Percentiles rank a stretch among this genome's conserved stretches.
Evolutionary conservation across 2,797 vertebrate genomes (phyloP).

Genomic region (Tragelaphus oryx): DNA sequence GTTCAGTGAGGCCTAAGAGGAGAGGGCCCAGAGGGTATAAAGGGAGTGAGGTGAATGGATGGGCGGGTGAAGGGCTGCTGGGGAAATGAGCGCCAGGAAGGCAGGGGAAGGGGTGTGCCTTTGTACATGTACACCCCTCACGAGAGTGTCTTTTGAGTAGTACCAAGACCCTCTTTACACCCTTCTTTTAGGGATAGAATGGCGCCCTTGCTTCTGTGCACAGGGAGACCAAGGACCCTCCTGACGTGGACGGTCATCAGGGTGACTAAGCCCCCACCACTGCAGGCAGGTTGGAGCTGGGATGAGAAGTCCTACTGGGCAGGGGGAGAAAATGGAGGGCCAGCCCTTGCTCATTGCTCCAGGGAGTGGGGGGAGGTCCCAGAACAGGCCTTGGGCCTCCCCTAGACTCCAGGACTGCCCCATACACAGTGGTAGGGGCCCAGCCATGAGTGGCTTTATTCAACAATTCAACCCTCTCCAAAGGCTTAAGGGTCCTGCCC

Average conservation of each 20-base stretch:
- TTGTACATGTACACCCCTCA: accelerated
- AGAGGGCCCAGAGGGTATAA: neutral
- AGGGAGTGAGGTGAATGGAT: neutral
- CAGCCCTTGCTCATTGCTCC: neutral
- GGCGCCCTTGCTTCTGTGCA: neutral
- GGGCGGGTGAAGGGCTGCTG: neutral
- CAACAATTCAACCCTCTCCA: neutral
- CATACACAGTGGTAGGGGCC: too few relatives aligned
- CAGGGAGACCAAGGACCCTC: neutral
- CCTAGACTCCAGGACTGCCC: neutral
- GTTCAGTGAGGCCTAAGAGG: neutral
- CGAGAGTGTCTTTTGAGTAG: neutral
- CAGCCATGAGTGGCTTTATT: neutral
- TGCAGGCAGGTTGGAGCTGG: neutral
- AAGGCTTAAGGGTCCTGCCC: too few relatives aligned
- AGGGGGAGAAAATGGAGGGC: neutral
- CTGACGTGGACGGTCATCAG: neutral
- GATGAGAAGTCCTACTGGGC: neutral
- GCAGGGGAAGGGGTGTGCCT: neutral
- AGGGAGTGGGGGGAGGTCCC: neutral
- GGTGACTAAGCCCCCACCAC: neutral
- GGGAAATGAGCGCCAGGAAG: neutral
- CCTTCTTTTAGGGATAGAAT: neutral
- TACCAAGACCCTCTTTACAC: neutral
- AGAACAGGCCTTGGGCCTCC: neutral